Evolutionary conservation across 2,113 vertebrate genomes (phyloP).

Genomic region (Aythya baeri): DNA sequence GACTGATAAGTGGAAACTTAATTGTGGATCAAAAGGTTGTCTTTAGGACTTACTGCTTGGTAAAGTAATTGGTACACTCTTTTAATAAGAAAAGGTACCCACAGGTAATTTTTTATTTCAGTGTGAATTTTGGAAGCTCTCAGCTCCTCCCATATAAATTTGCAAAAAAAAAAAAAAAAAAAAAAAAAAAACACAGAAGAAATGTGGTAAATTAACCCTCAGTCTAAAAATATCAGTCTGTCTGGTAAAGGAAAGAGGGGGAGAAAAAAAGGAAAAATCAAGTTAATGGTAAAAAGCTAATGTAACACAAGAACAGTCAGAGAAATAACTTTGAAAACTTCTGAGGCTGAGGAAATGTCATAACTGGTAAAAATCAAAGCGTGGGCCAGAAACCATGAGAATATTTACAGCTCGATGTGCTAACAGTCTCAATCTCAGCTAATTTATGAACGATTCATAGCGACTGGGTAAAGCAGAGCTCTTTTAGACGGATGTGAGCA

Average conservation of each 20-base stretch:
- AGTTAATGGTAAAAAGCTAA: neutral
- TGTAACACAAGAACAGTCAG: neutral
- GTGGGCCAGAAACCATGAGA: neutral
- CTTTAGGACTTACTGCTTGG: neutral
- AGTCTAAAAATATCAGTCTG: neutral
- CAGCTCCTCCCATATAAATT: neutral
- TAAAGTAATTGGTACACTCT: conserved; percentile 1
- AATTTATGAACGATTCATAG: conserved; percentile 51
- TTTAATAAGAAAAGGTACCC: conserved; percentile 30
- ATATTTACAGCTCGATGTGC: conserved; percentile 33
- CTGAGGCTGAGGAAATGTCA: conserved; percentile 4
- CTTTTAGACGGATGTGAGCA: conserved; percentile 46
- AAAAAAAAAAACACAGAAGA: neutral
- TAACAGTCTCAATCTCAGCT: conserved; percentile 35
- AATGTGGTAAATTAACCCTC: neutral
- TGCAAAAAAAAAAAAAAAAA: neutral
- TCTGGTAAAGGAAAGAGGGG: neutral
- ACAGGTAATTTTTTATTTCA: conserved; percentile 27
- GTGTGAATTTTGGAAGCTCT: neutral
- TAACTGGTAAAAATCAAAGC: conserved; percentile 17
- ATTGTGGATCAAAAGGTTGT: conserved; percentile 23
- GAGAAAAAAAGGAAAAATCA: neutral
- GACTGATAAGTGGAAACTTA: neutral
- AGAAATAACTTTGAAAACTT: conserved; percentile 42
- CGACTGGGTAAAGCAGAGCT: neutral